A percentile compares a stretch with the other conserved stretches of the same genome.
phyloP scores from a whole-genome alignment of 2,888 invertebrate species.

The Kryphioiulus occultus region DNA sequence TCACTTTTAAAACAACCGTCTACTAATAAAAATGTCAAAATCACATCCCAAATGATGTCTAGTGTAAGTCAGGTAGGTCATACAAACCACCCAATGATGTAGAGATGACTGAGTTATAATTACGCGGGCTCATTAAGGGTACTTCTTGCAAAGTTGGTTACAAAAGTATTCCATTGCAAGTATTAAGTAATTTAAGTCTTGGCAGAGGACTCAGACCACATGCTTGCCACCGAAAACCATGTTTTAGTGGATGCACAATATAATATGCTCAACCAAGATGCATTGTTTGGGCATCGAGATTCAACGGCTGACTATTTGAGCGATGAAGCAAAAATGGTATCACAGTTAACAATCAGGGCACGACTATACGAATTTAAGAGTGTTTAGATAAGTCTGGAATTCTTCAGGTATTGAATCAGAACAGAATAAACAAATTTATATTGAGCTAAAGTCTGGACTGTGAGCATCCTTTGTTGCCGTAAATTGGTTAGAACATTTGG shows the following conservation, averaged over 20 bases:
- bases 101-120: neutral
- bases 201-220: neutral
- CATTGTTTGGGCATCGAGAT: neutral
- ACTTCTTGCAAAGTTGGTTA: neutral
- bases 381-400: slow-evolving; percentile 79
- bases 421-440: slow-evolving; percentile 88
- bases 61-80: neutral
- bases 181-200: neutral
- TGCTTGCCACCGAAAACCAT: too few species aligned
- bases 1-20: neutral
- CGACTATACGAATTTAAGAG: neutral
- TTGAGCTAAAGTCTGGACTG: slow-evolving; percentile 87
- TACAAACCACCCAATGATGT: neutral
- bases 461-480: slow-evolving; percentile 85
- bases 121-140: too few species aligned
- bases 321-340: neutral
- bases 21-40: neutral
- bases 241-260: neutral
- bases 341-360: neutral
- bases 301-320: neutral
- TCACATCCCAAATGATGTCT: neutral
- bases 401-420: slow-evolving; percentile 83
- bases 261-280: neutral
- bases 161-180: neutral
- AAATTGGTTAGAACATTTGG: slow-evolving; percentile 80